Conservation (phyloP, 2,888 invertebrate genomes). For the Drosophila mimica region DNA sequence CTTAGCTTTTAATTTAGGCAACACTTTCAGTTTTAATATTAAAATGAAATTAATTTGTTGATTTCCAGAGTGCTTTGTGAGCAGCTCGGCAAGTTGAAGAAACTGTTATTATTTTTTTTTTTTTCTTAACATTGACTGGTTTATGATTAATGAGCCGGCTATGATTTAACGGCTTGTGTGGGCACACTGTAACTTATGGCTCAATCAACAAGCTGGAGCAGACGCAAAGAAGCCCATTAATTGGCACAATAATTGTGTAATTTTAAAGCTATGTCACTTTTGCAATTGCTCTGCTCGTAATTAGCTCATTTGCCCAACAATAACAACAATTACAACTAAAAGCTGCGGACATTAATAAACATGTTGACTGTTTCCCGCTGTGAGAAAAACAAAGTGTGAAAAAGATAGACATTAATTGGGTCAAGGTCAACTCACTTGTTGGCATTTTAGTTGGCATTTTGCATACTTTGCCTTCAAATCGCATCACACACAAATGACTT, state of each 20-base stretch:
- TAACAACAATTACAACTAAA: constrained; percentile 7
- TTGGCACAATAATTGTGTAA: constrained; percentile 50
- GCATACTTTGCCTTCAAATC: constrained; percentile 41
- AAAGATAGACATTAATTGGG: constrained; percentile 52
- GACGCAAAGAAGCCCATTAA: constrained; percentile 47
- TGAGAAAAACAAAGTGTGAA: constrained; percentile 37
- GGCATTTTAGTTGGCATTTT: constrained; percentile 50
- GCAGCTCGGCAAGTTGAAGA: constrained; percentile 44
- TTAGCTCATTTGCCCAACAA: constrained; percentile 47
- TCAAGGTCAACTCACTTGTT: constrained; percentile 60
- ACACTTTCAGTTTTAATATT: constrained; percentile 69
- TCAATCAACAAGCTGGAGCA: constrained; percentile 57
- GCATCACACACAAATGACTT: constrained; percentile 57
- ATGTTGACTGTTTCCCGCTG: constrained; percentile 19
- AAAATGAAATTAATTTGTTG: constrained; percentile 62
- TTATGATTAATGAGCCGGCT: constrained; percentile 50
- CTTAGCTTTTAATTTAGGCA: constrained; percentile 54
- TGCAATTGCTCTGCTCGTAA: constrained; percentile 51
- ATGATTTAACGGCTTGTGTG: constrained; percentile 4
- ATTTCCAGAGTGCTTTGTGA: constrained; percentile 25
- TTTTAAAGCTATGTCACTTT: constrained; percentile 49
- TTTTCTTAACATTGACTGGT: constrained; percentile 39
- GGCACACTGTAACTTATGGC: constrained; percentile 57
- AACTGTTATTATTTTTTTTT: not conserved
- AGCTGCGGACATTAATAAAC: not conserved